Conservation (phyloP, 2,113 vertebrate genomes). For the Eonycteris spelaea region DNA sequence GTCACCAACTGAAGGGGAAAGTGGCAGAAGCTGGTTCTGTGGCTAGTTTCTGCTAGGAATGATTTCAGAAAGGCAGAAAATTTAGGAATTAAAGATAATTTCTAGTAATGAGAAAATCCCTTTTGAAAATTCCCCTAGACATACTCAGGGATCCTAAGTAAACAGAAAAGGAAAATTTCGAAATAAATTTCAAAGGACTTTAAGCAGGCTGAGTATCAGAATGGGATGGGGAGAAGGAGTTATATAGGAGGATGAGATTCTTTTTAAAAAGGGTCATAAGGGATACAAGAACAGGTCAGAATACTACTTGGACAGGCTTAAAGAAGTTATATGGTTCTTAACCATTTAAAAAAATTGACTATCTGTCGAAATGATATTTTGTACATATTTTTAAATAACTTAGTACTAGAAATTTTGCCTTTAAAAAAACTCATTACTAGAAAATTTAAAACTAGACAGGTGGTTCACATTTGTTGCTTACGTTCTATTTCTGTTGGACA, state of each 20-base stretch:
- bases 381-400: neutral
- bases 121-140: neutral
- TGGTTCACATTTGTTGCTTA: neutral
- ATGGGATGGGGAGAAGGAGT: neutral
- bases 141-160: neutral
- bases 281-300: neutral
- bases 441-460: neutral
- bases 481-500: neutral
- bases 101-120: constrained; percentile 7
- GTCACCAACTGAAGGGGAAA: neutral
- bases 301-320: neutral
- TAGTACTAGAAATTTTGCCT: neutral
- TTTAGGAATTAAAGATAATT: constrained; percentile 39
- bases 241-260: neutral
- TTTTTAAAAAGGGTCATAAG: neutral
- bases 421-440: neutral
- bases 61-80: constrained; percentile 19
- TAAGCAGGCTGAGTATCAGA: neutral
- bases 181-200: neutral
- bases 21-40: neutral
- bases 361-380: neutral
- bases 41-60: neutral
- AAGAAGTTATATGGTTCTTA: neutral
- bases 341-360: neutral
- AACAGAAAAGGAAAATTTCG: constrained; percentile 18